Conservation (phyloP, 1,140 invertebrate species). For the Procambarus clarkii region DNA sequence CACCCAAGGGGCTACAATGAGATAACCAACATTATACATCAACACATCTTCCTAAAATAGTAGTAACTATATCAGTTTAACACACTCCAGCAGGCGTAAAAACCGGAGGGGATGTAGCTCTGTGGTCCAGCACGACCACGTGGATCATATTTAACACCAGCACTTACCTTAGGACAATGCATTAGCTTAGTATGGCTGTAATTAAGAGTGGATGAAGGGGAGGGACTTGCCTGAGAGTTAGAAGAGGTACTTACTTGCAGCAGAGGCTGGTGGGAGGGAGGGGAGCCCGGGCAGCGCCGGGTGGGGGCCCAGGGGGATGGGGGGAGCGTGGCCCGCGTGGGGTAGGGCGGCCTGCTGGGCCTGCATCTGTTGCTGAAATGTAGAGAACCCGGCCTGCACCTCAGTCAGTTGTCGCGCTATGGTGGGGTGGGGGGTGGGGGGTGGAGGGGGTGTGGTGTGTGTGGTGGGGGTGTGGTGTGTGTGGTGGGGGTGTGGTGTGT, state of each 20-base stretch:
- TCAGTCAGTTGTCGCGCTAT: neutral
- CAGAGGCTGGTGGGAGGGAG: slow-evolving; percentile 78
- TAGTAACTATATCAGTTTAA: too few species aligned
- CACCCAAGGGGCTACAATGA: too few species aligned
- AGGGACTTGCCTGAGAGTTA: neutral
- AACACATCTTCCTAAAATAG: too few species aligned
- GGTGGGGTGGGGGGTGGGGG: neutral
- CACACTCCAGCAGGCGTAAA: too few species aligned
- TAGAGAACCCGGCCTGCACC: neutral
- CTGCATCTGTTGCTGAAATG: slow-evolving; percentile 89
- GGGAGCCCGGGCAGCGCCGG: slow-evolving; percentile 80
- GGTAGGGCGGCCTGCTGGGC: slow-evolving; percentile 83
- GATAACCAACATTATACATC: too few species aligned
- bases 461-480: neutral
- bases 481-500: neutral
- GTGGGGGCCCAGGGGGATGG: slow-evolving; percentile 84
- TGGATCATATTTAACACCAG: too few species aligned
- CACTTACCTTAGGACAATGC: too few species aligned
- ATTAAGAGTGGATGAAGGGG: neutral
- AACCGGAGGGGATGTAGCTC: too few species aligned
- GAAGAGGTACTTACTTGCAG: slow-evolving; percentile 70
- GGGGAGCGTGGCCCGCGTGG: slow-evolving; percentile 83
- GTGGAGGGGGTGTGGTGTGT: neutral
- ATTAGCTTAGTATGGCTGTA: too few species aligned
- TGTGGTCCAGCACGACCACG: too few species aligned